Evolutionary conservation across 1,140 invertebrate genomes (phyloP).

Genomic region (Plectrocnemia conspersa): DNA sequence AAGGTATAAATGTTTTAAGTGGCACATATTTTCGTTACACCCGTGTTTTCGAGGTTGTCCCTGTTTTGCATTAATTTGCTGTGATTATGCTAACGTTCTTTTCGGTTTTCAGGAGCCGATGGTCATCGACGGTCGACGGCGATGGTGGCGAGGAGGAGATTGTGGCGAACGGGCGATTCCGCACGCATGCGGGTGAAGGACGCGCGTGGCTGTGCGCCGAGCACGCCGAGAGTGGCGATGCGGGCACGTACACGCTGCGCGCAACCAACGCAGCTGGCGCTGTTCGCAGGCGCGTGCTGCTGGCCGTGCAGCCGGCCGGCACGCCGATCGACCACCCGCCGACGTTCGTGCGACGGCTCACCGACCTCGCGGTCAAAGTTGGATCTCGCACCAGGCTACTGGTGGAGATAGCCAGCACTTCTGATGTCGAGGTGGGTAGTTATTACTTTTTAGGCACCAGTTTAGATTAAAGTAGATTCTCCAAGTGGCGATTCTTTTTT

Average conservation of each 20-base stretch:
- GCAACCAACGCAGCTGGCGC: constrained; percentile 42
- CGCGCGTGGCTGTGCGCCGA: constrained; percentile 42
- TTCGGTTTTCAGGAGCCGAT: constrained; percentile 40
- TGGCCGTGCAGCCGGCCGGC: constrained; percentile 43
- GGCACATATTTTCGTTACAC: neutral
- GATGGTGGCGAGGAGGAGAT: constrained; percentile 33
- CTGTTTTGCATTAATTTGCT: neutral
- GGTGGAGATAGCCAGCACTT: constrained; percentile 73
- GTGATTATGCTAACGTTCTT: neutral
- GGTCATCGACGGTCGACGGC: constrained; percentile 28
- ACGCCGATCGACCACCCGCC: constrained; percentile 65
- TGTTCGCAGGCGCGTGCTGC: constrained; percentile 41
- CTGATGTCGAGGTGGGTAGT: constrained; percentile 65
- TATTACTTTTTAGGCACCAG: neutral
- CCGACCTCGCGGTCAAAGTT: constrained; percentile 79
- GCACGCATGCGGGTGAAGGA: constrained; percentile 40
- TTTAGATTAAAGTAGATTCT: too few species aligned
- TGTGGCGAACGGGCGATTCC: constrained; percentile 42
- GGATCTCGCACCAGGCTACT: constrained; percentile 76
- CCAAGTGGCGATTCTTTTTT: too few species aligned
- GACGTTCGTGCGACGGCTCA: constrained; percentile 67
- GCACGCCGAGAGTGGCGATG: constrained; percentile 40
- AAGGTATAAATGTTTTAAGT: neutral
- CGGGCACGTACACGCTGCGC: constrained; percentile 43
- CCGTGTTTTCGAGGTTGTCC: neutral